These are phyloP conservation scores for Phyllotreta cruciferae DNA, from an alignment of 2,888 invertebrate species.

Conservation along the genomic window DNA sequence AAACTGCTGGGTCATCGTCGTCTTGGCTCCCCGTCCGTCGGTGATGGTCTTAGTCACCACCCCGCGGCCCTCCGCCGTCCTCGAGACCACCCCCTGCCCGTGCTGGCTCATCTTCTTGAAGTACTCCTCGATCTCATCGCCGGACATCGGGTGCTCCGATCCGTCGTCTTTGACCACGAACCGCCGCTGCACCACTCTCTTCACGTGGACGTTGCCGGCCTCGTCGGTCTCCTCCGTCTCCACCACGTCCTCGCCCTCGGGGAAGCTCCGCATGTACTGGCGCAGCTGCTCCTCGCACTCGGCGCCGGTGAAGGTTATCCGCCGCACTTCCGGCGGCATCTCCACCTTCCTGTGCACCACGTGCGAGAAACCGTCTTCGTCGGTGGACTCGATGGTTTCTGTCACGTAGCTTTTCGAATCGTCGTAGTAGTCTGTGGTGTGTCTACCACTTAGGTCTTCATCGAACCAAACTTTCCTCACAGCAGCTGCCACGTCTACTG, in stretches of 20 bases:
- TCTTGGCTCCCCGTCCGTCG: constrained; percentile 52
- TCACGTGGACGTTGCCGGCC: constrained; percentile 64
- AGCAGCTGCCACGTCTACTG: constrained; percentile 58
- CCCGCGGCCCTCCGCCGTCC: constrained; percentile 45
- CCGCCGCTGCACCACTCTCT: constrained; percentile 61
- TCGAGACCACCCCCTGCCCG: constrained; percentile 46
- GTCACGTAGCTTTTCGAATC: constrained; percentile 60
- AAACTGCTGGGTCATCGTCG: constrained; percentile 54
- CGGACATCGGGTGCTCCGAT: constrained; percentile 41
- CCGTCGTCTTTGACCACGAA: constrained; percentile 57
- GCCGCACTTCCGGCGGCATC: constrained; percentile 62
- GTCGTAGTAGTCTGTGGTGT: constrained; percentile 53
- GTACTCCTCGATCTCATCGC: constrained; percentile 52
- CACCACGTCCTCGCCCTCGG: constrained; percentile 63
- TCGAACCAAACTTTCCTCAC: constrained; percentile 62
- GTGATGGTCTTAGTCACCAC: constrained; percentile 48
- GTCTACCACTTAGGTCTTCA: constrained; percentile 53
- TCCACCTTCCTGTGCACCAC: constrained; percentile 62
- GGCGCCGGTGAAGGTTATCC: constrained; percentile 63
- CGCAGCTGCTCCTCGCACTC: constrained; percentile 63
- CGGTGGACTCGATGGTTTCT: constrained; percentile 61
- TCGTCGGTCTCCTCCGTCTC: constrained; percentile 63
- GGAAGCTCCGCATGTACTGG: constrained; percentile 63
- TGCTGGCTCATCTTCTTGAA: constrained; percentile 46
- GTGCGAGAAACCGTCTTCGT: constrained; percentile 60